Percentiles rank a stretch among this genome's conserved stretches.
Evolutionary conservation across 2,888 invertebrate genomes (phyloP).

Genomic region (Cheilosia soror): DNA sequence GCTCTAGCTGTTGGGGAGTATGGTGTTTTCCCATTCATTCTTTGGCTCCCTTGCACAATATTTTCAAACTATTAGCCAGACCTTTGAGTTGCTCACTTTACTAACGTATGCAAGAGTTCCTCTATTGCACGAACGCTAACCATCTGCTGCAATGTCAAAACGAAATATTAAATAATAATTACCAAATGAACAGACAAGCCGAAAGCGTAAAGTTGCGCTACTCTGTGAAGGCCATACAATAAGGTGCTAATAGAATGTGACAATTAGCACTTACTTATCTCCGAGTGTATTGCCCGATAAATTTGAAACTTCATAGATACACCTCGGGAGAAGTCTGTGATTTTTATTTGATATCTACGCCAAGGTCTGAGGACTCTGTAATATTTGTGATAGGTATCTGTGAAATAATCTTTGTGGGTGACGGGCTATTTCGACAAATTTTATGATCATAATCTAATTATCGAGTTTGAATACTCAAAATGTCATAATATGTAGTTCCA

Average conservation of each 20-base stretch:
- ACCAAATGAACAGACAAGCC: slow-evolving; percentile 20
- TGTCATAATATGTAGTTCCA: too few relatives aligned
- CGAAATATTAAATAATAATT: slow-evolving; percentile 38
- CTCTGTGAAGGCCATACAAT: slow-evolving; percentile 38
- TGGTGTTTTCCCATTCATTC: too few relatives aligned
- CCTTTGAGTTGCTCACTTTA: too few relatives aligned
- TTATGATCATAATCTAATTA: too few relatives aligned
- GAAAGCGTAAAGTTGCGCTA: background rate
- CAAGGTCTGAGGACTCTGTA: background rate
- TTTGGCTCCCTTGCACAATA: too few relatives aligned
- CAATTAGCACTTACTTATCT: slow-evolving; percentile 20
- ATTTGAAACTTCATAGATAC: slow-evolving; percentile 4
- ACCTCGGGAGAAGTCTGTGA: background rate
- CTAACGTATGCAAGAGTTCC: background rate
- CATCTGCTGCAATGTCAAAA: background rate
- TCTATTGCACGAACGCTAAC: background rate
- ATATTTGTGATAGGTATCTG: background rate
- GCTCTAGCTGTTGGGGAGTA: too few relatives aligned
- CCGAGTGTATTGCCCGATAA: slow-evolving; percentile 14
- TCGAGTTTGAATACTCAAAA: too few relatives aligned
- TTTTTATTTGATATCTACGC: background rate
- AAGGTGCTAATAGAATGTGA: slow-evolving; percentile 44
- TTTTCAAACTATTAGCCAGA: too few relatives aligned
- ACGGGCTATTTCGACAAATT: too few relatives aligned
- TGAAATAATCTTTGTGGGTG: too few relatives aligned